Evolutionary conservation across 2,888 invertebrate species (phyloP), one percentile per base, ranked within the genome.

Genomic region (Autographa gamma): DNA sequence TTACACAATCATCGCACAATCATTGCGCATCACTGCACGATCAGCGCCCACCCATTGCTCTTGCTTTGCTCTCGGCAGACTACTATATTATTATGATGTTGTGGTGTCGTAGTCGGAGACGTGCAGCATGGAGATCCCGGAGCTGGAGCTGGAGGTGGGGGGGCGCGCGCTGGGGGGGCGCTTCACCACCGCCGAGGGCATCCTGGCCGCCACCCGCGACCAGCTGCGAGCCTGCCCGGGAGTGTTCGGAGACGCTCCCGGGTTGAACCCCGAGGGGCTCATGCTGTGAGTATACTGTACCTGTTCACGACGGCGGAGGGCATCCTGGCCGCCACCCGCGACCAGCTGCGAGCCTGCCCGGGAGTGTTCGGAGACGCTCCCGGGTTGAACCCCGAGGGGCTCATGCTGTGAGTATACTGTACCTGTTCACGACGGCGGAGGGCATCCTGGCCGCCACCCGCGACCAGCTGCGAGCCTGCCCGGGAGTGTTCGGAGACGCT

Each of bases 181-280:
- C 65, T 99, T 99, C 92, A 98, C 99, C 0, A 99, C 99, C 0
- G 96, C 99, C 0, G 99, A 99, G 95, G 99, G 99, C 34, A 97
- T 94, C 31, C 78, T 94, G 75, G 79, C 93, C 0, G 98, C 98
- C 19, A 97, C 99, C 61, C 52, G 96, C 78, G 97, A 98, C 0
- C 98, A 98, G 91, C 92, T 99, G 34, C 92, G 93, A 5, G 97
- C 96, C 63, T 95, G 96, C 19, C 97, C 97, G 56, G 97, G 97
- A 0, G 96, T 97, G 66, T 95, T 97, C 66, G 98, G 98, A 0
- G 98, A 98, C 77, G 96, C 96, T 52, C 97, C 97, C 73, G 90
- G 91, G 0, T 5, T 84, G 16, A 81, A 79, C 63, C 64, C 62
- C 1, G 93, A 93, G 0, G 81, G 96, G 62, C 93, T 99, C 86